phyloP scores from a whole-genome alignment of 2,797 vertebrate species.

The Diglossa cyanea region DNA sequence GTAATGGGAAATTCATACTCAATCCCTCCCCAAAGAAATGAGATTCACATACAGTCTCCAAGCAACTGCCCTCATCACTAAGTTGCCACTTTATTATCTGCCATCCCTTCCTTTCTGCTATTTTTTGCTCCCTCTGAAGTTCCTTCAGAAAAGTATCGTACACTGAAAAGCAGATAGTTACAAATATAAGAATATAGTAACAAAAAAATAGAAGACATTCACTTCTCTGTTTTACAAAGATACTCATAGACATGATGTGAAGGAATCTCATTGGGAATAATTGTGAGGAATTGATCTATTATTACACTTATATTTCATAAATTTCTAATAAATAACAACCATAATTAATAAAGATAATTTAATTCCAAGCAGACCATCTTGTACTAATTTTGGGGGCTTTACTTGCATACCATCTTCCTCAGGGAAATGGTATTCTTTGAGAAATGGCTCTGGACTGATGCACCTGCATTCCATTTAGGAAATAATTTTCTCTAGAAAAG shows the following conservation, averaged over 20 bases:
- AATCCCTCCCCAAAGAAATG: background rate
- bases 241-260: background rate
- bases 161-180: background rate
- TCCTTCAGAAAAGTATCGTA: background rate
- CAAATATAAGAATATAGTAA: background rate
- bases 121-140: background rate
- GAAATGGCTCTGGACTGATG: background rate
- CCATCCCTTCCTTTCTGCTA: background rate
- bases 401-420: background rate
- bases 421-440: background rate
- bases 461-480: background rate
- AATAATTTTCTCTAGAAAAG: background rate
- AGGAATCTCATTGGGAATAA: background rate
- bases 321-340: background rate
- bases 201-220: background rate
- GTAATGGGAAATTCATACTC: background rate
- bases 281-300: background rate
- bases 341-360: background rate
- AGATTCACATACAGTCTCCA: background rate
- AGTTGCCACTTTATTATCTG: background rate
- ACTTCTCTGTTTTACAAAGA: background rate
- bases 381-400: background rate
- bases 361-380: background rate
- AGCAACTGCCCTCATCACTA: background rate
- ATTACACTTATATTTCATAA: background rate